Base-by-base conservation (phyloP, 2,113 vertebrate genomes). In the Polypterus bichir region DNA sequence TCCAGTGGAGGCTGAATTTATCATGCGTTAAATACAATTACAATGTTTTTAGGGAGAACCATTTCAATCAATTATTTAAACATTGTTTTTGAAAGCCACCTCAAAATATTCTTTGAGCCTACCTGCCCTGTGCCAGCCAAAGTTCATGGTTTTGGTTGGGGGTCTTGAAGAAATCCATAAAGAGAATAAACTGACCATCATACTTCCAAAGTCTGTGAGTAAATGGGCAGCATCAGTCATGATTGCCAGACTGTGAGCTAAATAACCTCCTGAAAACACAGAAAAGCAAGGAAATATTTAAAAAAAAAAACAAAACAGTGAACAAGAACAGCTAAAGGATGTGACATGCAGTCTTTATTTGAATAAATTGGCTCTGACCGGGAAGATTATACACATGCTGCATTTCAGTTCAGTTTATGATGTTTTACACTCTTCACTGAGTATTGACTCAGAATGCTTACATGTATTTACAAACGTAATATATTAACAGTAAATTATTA, bases 81-180 rank as follows among this genome's bases (percentile, higher is more conserved):
- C 10, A 55, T 4, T 9, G 6, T 11, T 5, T 8, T 5, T 2
- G 5, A 10, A 55, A 5, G 54, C 2, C 44, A 5, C 5, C 10
- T 55, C 5, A 3, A 6, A 5, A 55, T 11, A 55, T 10, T 55
- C 10, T 55, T 55, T 6, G 1, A 59, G 62, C 80, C 82, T 73
- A 96, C 95, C 95, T 57, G 95, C 93, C 74, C 94, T 86, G 73
- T 97, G 92, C 95, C 95, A 98, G 45, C 95, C 94, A 0, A 89
- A 97, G 70, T 76, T 98, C 92, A 97, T 96, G 66, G 74, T 87
- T 70, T 90, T 92, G 64, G 91, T 96, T 66, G 92, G 85, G 0
- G 91, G 87, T 5, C 87, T 89, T 57, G 86, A 82, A 8, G 95
- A 96, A 68, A 97, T 86, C 93, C 94, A 97, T 52, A 98, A 84